Conservation (phyloP, 2,888 invertebrate species). For the Fragum fragum region DNA sequence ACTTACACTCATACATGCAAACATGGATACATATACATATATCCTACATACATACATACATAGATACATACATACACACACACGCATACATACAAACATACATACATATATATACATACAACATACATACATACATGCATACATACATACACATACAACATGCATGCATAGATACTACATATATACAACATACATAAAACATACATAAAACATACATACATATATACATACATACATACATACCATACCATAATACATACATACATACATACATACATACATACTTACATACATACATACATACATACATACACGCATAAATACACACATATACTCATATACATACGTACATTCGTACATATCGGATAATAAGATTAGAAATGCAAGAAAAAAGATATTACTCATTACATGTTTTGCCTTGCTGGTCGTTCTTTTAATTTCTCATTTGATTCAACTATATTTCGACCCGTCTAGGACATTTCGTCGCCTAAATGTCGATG, state of each 20-base stretch:
- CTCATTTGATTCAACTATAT: too few relatives aligned
- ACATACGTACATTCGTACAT: too few relatives aligned
- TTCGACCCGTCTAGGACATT: too few relatives aligned
- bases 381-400: too few relatives aligned
- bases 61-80: constrained; percentile 21
- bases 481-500: too few relatives aligned
- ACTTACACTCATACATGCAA: constrained; percentile 19
- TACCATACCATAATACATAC: constrained; percentile 22
- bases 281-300: constrained; percentile 38
- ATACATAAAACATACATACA: too few relatives aligned
- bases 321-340: neutral
- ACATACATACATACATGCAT: constrained; percentile 16
- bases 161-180: too few relatives aligned
- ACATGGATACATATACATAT: constrained; percentile 29
- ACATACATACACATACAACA: constrained; percentile 17
- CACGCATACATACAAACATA: constrained; percentile 12
- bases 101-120: constrained; percentile 27
- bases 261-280: constrained; percentile 28
- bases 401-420: too few relatives aligned
- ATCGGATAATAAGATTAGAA: too few relatives aligned
- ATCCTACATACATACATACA: constrained; percentile 5
- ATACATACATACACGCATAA: constrained; percentile 32
- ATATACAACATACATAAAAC: too few relatives aligned
- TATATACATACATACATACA: too few relatives aligned
- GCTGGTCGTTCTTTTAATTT: too few relatives aligned